Base-by-base conservation (phyloP, 1,140 invertebrate species). In the Diabrotica virgifera region DNA sequence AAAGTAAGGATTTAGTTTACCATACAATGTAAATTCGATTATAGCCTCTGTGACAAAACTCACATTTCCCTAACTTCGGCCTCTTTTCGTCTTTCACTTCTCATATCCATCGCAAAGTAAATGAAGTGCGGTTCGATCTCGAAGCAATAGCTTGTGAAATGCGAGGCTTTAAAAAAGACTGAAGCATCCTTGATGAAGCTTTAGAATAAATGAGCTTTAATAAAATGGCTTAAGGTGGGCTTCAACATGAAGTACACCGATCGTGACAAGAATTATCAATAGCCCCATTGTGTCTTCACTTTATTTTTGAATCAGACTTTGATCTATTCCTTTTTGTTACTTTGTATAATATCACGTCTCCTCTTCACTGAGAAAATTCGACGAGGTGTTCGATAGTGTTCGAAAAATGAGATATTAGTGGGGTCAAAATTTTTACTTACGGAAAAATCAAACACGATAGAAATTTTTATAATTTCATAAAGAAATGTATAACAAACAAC, bases 201-300 rank as follows among this genome's bases (percentile, higher is more conserved):
- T 68, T 63, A 65, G 63, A 68, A 68, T 68, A 68, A 68, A 68
- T 65, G 67, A 65, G 59, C 57, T 68, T 68, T 68, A 65, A 68
- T 68, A 68, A 68, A 68, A 68, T 65, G 63, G 67, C 63, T 68
- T 65, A 65, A 68, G 63, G 56, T 63, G 61, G 59, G 63, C 63
- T 52, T 62, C 56, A 55, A 68, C 67, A 68, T 68, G 63, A 65
- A 65, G 67, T 64, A 63, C 60, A 62, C 67, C 52, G 63, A 57
- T 65, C 67, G 67, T 68, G 67, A 68, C 60, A 40, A 54, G 63
- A 46, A 36, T 53, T 68, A 59, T 60, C 60, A 54, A 68, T 65
- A 56, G 63, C 63, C 64, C 63, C 67, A 68, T 68, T 68, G 63
- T 68, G 58, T 62, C 58, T 56, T 60, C 58, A 46, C 40, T 46